Conservation (phyloP, 2,113 vertebrate genomes). For the Caretta caretta region DNA sequence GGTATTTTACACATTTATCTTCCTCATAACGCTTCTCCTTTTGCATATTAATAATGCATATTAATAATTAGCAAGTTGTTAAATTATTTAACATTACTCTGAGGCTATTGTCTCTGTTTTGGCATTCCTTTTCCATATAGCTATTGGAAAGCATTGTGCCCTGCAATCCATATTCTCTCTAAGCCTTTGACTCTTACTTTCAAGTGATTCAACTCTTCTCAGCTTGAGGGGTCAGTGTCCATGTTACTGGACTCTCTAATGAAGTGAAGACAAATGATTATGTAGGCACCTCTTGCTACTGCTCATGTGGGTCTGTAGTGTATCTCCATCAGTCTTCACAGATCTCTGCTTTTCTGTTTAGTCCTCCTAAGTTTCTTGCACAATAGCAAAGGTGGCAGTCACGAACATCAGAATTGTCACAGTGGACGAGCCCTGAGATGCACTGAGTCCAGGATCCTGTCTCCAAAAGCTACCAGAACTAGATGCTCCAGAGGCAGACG, state of each 20-base stretch:
- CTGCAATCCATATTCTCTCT: accelerated
- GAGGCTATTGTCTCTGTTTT: neutral
- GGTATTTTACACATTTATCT: conserved; percentile 48
- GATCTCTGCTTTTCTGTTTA: neutral
- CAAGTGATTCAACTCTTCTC: accelerated
- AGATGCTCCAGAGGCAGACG: neutral
- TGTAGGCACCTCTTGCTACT: accelerated
- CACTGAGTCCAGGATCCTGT: accelerated
- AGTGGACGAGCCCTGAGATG: neutral
- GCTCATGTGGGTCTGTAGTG: accelerated
- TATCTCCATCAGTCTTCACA: neutral
- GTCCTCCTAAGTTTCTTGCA: neutral
- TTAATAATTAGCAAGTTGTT: neutral
- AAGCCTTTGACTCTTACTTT: accelerated
- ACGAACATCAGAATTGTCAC: neutral
- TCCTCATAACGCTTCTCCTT: neutral
- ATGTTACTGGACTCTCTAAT: neutral
- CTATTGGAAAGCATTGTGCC: accelerated
- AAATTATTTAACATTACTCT: neutral
- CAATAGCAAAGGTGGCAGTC: neutral
- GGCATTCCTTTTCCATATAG: neutral
- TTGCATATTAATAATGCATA: neutral
- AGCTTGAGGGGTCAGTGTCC: neutral
- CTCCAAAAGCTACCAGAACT: neutral
- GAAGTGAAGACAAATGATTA: neutral